Conservation (phyloP, 2,113 vertebrate genomes). For the Dryoscopus gambensis region DNA sequence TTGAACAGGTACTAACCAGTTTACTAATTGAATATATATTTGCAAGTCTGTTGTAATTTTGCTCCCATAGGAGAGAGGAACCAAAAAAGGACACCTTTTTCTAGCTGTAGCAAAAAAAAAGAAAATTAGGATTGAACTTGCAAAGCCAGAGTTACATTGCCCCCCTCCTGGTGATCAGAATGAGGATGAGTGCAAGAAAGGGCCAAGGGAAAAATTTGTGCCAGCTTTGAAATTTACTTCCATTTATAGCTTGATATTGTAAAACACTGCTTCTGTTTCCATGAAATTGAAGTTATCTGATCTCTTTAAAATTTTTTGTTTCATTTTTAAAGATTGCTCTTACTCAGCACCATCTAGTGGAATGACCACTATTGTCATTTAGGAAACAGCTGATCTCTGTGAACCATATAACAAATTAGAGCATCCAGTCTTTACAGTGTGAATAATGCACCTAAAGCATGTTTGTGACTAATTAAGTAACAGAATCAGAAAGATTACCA, state of each 20-base stretch:
- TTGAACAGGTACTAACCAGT: not conserved
- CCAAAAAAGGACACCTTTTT: not conserved
- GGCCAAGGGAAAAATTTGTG: not conserved
- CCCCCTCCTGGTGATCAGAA: not conserved
- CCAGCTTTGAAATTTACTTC: not conserved
- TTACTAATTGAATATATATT: not conserved
- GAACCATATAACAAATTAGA: not conserved
- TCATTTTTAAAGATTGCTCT: not conserved
- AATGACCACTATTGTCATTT: not conserved
- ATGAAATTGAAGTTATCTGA: not conserved
- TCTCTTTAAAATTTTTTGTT: not conserved
- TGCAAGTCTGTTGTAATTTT: not conserved
- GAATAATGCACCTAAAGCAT: not conserved
- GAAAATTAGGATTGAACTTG: not conserved
- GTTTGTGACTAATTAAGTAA: not conserved
- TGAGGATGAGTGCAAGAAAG: not conserved
- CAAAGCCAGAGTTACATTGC: not conserved
- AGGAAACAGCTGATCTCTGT: not conserved
- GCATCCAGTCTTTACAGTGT: not conserved
- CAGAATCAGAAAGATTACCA: not conserved
- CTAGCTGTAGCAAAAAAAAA: not conserved
- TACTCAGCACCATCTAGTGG: conserved; percentile 77
- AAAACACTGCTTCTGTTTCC: not conserved
- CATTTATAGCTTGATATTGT: not conserved
- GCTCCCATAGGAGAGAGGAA: not conserved